Evolutionary conservation across 2,888 invertebrate species (phyloP).

Genomic region (Steinernema scapterisci): DNA sequence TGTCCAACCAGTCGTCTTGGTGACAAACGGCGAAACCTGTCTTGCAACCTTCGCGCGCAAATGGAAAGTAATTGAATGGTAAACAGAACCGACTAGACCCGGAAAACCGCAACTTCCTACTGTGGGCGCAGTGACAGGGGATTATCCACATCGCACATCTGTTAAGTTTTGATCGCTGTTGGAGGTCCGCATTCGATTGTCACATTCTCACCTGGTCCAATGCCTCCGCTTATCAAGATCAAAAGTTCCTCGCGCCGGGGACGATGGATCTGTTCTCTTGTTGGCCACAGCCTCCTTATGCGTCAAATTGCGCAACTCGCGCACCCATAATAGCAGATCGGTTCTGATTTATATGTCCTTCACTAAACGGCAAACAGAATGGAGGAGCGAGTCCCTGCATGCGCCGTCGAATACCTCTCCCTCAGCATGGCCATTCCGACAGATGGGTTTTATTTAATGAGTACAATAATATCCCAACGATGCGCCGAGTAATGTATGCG

Average conservation of each 20-base stretch:
- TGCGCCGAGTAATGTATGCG: conserved; percentile 10
- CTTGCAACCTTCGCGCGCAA: conserved; percentile 17
- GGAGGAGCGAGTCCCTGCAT: neutral
- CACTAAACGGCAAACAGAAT: neutral
- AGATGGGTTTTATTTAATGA: conserved; percentile 30
- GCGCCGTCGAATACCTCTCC: neutral
- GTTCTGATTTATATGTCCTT: conserved; percentile 24
- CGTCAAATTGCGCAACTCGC: conserved; percentile 18
- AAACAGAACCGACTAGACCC: neutral
- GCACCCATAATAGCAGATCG: conserved; percentile 6
- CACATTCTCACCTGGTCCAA: conserved; percentile 21
- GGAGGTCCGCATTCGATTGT: neutral
- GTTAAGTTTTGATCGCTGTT: conserved; percentile 8
- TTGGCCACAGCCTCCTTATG: neutral
- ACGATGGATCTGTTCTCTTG: neutral
- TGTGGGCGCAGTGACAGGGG: conserved; percentile 4
- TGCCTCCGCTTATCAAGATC: conserved; percentile 7
- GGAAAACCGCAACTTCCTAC: neutral
- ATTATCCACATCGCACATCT: conserved; percentile 14
- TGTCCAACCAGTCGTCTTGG: conserved; percentile 24
- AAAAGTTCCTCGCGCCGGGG: neutral
- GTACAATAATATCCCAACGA: conserved; percentile 16
- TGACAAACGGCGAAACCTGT: conserved; percentile 28
- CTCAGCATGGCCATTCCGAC: neutral
- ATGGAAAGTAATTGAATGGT: conserved; percentile 31